Evolutionary conservation across 2,888 invertebrate genomes (phyloP), one percentile per base, ranked within the genome.

Genomic region (Chydorus sphaericus): DNA sequence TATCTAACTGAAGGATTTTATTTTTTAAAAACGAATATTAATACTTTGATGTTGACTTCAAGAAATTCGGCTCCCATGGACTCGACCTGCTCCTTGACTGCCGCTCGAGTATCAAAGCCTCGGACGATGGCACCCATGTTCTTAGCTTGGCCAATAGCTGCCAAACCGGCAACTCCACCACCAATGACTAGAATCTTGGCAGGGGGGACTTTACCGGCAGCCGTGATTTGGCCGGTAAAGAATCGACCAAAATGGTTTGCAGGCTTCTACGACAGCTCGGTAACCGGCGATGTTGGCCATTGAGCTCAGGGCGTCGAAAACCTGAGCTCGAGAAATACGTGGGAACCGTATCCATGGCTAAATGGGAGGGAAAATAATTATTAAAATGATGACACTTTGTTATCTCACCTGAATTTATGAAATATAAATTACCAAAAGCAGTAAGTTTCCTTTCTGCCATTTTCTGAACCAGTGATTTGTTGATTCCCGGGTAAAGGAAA

Each of bases 201-300:
- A 7, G 90, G 90, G 0, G 89, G 89, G 23, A 90, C 86, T 67
- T 87, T 85, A 1, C 86, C 89, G 4, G 89, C 89, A 0, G 89
- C 89, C 11, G 89, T 90, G 69, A 90, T 90, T 73, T 89, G 89
- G 63, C 87, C 88, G 60, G 88, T 81, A 70, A 91, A 89, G 71
- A 91, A 91, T 62, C 89, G 73, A n/a, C 89, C 89, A 69, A 87
- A 91, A 66, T 89, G 77, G 62, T 87, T 86, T 1, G 90, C 85
- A n/a, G 8, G 90, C 89, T 71, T 90, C 89, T 29, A 91, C 77
- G 14, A 91, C 89, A 1, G 89, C 88, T 61, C 89, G 77, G 71
- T 91, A 91, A 4, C 90, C 88, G 28, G 86, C 78, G 60, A 91
- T 84, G 67, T 91, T 91, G 0, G 89, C 88, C 91, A 91, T 91